phyloP scores from a whole-genome alignment of 2,113 vertebrate genomes.

The Hemiscyllium ocellatum region DNA sequence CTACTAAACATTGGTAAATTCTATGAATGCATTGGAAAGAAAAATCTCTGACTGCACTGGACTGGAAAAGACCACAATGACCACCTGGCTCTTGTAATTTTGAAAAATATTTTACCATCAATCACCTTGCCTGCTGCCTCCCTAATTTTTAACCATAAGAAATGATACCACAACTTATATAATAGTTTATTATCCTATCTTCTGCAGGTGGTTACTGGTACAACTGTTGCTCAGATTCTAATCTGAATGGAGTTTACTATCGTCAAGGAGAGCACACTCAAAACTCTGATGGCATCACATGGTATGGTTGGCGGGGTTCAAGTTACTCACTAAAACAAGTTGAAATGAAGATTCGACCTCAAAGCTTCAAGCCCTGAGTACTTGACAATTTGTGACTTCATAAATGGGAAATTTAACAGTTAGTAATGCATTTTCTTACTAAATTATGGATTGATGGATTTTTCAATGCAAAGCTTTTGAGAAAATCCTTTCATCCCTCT shows the following conservation, averaged over 20 bases:
- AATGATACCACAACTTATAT: neutral
- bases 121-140: neutral
- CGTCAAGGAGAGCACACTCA: constrained; percentile 74
- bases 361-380: constrained; percentile 63
- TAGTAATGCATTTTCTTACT: neutral
- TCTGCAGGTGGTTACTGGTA: constrained; percentile 91
- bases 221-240: constrained; percentile 98
- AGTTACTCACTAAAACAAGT: constrained; percentile 85
- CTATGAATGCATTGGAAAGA: neutral
- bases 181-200: neutral
- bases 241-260: constrained; percentile 85
- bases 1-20: neutral
- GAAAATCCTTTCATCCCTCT: neutral
- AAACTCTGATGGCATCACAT: constrained; percentile 83
- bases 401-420: neutral
- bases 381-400: neutral
- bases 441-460: constrained; percentile 1
- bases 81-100: neutral
- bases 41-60: neutral
- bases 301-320: constrained; percentile 90
- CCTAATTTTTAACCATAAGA: neutral
- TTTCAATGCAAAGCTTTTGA: neutral
- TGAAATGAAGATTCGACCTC: constrained; percentile 91
- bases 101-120: neutral
- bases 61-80: neutral